phyloP scores from a whole-genome alignment of 2,888 invertebrate genomes.

The Mythimna loreyi region DNA sequence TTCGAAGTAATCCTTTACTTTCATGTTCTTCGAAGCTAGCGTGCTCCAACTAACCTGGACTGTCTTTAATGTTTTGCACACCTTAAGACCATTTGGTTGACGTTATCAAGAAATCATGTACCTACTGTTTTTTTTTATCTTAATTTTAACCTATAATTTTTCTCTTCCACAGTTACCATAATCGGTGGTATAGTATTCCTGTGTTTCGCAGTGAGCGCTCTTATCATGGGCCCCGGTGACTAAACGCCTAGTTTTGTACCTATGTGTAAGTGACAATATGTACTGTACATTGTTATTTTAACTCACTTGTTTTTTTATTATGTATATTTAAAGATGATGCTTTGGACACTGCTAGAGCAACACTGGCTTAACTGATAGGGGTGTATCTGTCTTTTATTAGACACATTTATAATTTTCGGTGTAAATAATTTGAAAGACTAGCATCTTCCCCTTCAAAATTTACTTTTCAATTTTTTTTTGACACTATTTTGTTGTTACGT shows the following conservation, averaged over 20 bases:
- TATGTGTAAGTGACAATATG: conserved; percentile 79
- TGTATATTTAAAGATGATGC: conserved; percentile 40
- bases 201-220: conserved; percentile 97
- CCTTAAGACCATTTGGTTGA: no score
- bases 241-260: conserved; percentile 63
- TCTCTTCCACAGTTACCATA: conserved; percentile 95
- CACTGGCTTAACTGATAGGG: conserved; percentile 36
- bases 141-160: conserved; percentile 45
- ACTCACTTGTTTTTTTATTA: conserved; percentile 53
- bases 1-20: no score
- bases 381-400: background rate
- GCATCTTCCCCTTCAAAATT: no score
- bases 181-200: conserved; percentile 99
- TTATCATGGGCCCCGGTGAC: conserved; percentile 95
- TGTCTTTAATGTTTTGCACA: no score
- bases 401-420: background rate
- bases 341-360: conserved; percentile 26
- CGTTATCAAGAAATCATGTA: background rate
- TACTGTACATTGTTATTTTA: conserved; percentile 68
- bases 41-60: no score
- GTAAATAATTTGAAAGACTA: no score
- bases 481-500: no score
- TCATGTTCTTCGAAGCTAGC: no score
- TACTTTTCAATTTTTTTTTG: no score
- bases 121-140: background rate